A percentile compares a stretch with the other conserved stretches of the same genome.
Conservation (phyloP, 37 sponge, comb jelly and placozoan species). For the Haliclona indistincta region DNA sequence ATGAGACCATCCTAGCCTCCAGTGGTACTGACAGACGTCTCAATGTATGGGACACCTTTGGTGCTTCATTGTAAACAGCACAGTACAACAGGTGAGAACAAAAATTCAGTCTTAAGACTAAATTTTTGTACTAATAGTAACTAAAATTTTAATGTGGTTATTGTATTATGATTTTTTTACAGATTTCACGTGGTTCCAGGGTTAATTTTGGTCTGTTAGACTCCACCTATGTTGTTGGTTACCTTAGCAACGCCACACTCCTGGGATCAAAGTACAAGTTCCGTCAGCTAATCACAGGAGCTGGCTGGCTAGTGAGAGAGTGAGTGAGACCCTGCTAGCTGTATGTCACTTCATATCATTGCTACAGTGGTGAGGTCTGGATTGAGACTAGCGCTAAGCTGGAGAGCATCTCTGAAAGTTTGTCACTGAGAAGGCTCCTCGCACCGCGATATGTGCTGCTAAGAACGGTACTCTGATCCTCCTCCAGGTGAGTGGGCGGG, state of each 20-base stretch:
- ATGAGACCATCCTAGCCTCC: slow-evolving; percentile 98
- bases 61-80: too few relatives aligned
- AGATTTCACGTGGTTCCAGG: slow-evolving; percentile 27
- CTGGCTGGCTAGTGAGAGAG: slow-evolving; percentile 77
- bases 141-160: too few relatives aligned
- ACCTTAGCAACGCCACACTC: slow-evolving; percentile 52
- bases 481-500: slow-evolving; percentile 34
- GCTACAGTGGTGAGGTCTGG: slow-evolving; percentile 48
- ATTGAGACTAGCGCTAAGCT: slow-evolving; percentile 41
- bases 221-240: slow-evolving; percentile 47
- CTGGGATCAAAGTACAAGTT: slow-evolving; percentile 5
- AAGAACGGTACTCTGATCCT: slow-evolving; percentile 52
- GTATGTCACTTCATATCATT: background rate
- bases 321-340: slow-evolving; percentile 4
- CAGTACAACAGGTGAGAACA: too few relatives aligned
- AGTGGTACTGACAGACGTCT: slow-evolving; percentile 97
- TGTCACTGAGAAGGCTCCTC: slow-evolving; percentile 70
- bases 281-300: slow-evolving; percentile 48
- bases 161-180: too few relatives aligned
- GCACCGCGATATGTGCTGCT: slow-evolving; percentile 51
- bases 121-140: too few relatives aligned
- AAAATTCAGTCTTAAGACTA: too few relatives aligned
- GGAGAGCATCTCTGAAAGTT: slow-evolving; percentile 46
- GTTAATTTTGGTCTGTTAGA: slow-evolving; percentile 58
- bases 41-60: slow-evolving; percentile 99